phyloP scores from a whole-genome alignment of 2,113 vertebrate genomes.

The Zonotrichia leucophrys region DNA sequence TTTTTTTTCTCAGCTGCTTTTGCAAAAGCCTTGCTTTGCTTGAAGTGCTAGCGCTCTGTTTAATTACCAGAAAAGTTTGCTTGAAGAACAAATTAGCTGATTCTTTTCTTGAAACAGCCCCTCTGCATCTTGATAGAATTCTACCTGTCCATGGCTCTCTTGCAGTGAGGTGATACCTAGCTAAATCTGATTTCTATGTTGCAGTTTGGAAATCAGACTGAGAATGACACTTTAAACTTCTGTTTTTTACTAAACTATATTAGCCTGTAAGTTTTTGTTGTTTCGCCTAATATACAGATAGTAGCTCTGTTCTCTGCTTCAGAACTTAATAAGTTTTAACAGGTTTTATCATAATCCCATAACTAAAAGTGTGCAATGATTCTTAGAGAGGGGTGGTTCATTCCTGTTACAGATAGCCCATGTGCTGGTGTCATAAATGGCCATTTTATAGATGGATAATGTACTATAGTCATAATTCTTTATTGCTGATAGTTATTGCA shows the following conservation, averaged over 20 bases:
- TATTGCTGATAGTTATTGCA: constrained; percentile 82
- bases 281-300: constrained; percentile 29
- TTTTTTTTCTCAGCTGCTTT: neutral
- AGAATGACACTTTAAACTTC: neutral
- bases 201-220: neutral
- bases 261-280: neutral
- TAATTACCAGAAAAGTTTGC: neutral
- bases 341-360: constrained; percentile 40
- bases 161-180: neutral
- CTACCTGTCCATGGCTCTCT: neutral
- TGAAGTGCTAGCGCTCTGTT: neutral
- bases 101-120: neutral
- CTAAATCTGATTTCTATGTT: neutral
- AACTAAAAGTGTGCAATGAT: constrained; percentile 63
- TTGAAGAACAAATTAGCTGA: neutral
- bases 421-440: constrained; percentile 74
- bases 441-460: constrained; percentile 83
- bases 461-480: constrained; percentile 80
- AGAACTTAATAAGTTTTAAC: constrained; percentile 59
- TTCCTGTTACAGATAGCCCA: constrained; percentile 58
- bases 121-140: neutral
- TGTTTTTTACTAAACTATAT: neutral
- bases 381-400: constrained; percentile 61
- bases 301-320: constrained; percentile 5
- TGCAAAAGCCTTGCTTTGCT: neutral